Evolutionary conservation across 2,113 vertebrate genomes (phyloP).

Genomic region (Notothenia rossii): DNA sequence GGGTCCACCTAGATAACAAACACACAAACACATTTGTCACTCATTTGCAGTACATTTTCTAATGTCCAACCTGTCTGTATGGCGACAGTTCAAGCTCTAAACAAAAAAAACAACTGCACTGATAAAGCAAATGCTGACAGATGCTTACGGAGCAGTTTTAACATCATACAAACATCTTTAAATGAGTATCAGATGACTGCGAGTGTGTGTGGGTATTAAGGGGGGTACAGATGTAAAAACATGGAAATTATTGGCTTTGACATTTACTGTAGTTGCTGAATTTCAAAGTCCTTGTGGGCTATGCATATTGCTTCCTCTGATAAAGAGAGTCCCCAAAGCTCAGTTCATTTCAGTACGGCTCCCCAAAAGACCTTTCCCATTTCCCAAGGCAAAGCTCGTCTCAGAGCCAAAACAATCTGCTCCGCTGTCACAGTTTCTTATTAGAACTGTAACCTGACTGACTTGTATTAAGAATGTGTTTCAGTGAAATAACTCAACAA

Average conservation of each 20-base stretch:
- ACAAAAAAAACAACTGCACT: constrained; percentile 46
- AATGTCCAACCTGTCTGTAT: constrained; percentile 2
- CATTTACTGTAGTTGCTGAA: constrained; percentile 60
- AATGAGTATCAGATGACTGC: constrained; percentile 28
- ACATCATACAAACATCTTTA: constrained; percentile 45
- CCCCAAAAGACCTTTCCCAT: constrained; percentile 59
- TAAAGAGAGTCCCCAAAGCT: constrained; percentile 57
- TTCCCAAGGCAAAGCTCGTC: constrained; percentile 55
- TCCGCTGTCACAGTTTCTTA: constrained; percentile 45
- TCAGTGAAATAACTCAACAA: constrained; percentile 36
- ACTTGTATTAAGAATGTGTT: constrained; percentile 16
- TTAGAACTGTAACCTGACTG: constrained; percentile 46
- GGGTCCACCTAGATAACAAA: constrained; percentile 87
- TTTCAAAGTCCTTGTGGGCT: constrained; percentile 56
- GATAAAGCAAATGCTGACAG: constrained; percentile 59
- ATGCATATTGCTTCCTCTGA: constrained; percentile 61
- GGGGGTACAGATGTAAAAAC: constrained; percentile 31
- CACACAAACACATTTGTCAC: constrained; percentile 39
- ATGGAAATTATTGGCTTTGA: constrained; percentile 49
- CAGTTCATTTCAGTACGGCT: constrained; percentile 23
- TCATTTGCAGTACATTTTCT: constrained; percentile 20
- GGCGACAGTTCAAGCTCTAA: constrained; percentile 51
- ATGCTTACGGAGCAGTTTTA: constrained; percentile 52
- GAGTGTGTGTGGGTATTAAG: constrained; percentile 39
- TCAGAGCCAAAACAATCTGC: constrained; percentile 64